These are phyloP conservation scores for Euzetes globulus DNA, from an alignment of 2,888 invertebrate species.

Conservation along the genomic window DNA sequence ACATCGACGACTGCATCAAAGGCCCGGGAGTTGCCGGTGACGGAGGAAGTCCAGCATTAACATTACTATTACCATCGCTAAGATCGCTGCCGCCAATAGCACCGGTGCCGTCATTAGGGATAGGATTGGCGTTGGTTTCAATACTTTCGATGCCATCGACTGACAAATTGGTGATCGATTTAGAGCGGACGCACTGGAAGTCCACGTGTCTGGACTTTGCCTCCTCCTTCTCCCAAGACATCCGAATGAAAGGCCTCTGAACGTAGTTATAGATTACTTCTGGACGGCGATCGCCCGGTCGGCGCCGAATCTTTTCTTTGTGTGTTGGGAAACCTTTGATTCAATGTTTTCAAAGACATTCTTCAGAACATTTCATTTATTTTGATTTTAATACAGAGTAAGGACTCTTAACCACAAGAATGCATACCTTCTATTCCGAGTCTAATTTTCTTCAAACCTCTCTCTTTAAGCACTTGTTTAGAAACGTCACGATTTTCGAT, in stretches of 20 bases:
- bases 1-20: not conserved
- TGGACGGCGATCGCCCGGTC: slow-evolving; percentile 78
- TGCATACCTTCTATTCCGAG: slow-evolving; percentile 82
- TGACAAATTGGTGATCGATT: slow-evolving; percentile 91
- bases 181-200: slow-evolving; percentile 96
- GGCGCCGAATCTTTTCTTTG: slow-evolving; percentile 93
- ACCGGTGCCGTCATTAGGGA: not conserved
- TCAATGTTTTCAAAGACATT: not conserved
- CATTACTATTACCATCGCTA: not conserved
- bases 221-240: slow-evolving; percentile 99
- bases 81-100: not conserved
- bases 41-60: not conserved
- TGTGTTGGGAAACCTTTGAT: slow-evolving; percentile 81
- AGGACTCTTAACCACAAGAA: no score
- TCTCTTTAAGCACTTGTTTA: slow-evolving; percentile 89
- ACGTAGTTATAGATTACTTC: slow-evolving; percentile 99
- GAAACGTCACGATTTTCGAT: slow-evolving; percentile 99
- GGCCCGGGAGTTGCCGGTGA: slow-evolving; percentile 13
- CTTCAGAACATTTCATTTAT: not conserved
- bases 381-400: no score
- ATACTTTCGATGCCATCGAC: slow-evolving; percentile 36
- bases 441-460: slow-evolving; percentile 95
- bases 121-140: not conserved
- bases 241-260: slow-evolving; percentile 95
- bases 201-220: slow-evolving; percentile 98